These are phyloP conservation scores for Sula dactylatra DNA, from an alignment of 2,113 vertebrate genomes.

Conservation along the genomic window DNA sequence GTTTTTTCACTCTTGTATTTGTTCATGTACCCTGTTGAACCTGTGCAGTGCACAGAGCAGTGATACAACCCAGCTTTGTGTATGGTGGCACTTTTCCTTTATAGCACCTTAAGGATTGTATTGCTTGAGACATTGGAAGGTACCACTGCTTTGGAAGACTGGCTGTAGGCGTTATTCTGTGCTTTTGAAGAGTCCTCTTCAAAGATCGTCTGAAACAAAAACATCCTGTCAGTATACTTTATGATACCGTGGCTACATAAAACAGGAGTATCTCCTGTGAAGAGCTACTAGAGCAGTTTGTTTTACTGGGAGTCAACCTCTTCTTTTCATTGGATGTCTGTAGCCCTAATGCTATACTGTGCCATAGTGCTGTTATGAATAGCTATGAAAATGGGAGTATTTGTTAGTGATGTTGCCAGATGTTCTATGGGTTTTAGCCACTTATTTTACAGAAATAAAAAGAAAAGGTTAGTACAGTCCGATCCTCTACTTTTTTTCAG, in stretches of 20 bases:
- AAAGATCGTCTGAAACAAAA: background rate
- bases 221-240: background rate
- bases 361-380: background rate
- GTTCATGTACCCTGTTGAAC: background rate
- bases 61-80: background rate
- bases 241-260: background rate
- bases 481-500: slow-evolving; percentile 59
- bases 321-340: background rate
- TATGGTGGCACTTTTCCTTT: background rate
- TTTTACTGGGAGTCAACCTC: background rate
- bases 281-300: background rate
- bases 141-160: background rate
- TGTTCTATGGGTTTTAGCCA: background rate
- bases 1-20: background rate
- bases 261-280: background rate
- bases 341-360: background rate
- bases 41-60: background rate
- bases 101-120: background rate
- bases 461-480: background rate
- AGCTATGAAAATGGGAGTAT: background rate
- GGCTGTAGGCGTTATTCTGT: background rate
- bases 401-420: background rate
- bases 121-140: background rate
- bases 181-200: background rate
- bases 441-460: background rate